Conservation (phyloP, 2,888 invertebrate genomes). For the Drosophila acutilabella region DNA sequence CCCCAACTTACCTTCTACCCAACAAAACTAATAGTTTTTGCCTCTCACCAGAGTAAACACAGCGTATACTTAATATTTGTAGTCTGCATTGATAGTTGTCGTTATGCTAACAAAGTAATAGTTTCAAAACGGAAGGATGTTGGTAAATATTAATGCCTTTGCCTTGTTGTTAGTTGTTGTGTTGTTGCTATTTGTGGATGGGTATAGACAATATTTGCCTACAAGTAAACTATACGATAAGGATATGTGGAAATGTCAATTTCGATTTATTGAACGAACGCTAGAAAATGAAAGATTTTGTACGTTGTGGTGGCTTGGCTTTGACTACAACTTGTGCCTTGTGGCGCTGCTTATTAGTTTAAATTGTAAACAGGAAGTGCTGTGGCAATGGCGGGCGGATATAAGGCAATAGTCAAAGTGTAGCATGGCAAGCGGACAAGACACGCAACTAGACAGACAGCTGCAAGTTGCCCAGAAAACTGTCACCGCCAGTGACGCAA, state of each 20-base stretch:
- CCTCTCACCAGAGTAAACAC: neutral
- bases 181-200: neutral
- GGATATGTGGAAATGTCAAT: slow-evolving; percentile 8
- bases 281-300: slow-evolving; percentile 47
- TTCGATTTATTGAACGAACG: slow-evolving; percentile 67
- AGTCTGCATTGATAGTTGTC: slow-evolving; percentile 32
- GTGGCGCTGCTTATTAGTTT: slow-evolving; percentile 69
- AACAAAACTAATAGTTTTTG: neutral
- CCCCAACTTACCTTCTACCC: neutral
- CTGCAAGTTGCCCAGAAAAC: slow-evolving; percentile 54
- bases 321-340: slow-evolving; percentile 30
- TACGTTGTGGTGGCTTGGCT: slow-evolving; percentile 14
- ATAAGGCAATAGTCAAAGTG: slow-evolving; percentile 45
- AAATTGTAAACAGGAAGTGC: slow-evolving; percentile 76
- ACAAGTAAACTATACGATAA: slow-evolving; percentile 6
- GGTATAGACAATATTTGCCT: slow-evolving; percentile 40
- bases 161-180: neutral
- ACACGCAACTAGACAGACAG: slow-evolving; percentile 33
- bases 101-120: slow-evolving; percentile 17
- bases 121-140: slow-evolving; percentile 6
- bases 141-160: slow-evolving; percentile 37
- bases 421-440: neutral
- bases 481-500: slow-evolving; percentile 61
- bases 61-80: slow-evolving; percentile 23
- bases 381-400: slow-evolving; percentile 69